A percentile compares a stretch with the other conserved stretches of the same genome.
Conservation (phyloP, 2,888 invertebrate genomes). For the Gerris lacustris region DNA sequence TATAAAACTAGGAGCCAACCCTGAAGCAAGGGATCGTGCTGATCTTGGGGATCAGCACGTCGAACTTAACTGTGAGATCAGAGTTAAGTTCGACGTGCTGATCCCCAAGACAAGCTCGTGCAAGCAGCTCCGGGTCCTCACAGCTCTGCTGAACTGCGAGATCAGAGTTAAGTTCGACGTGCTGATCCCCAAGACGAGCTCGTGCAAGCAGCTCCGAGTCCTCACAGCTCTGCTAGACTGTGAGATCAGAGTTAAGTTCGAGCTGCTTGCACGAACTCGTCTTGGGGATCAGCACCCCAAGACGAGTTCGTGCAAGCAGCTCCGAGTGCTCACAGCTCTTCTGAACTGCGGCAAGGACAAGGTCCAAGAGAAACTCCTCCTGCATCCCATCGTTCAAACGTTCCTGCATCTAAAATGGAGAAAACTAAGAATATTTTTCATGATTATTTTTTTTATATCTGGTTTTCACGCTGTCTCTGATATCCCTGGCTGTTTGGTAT, state of each 20-base stretch:
- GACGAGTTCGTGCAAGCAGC: too few relatives aligned
- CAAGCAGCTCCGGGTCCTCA: too few relatives aligned
- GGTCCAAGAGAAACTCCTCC: constrained; percentile 41
- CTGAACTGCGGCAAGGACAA: constrained; percentile 44
- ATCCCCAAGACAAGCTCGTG: constrained; percentile 28
- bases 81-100: constrained; percentile 42
- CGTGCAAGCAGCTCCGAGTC: constrained; percentile 43
- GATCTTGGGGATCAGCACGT: constrained; percentile 39
- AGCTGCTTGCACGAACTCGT: too few relatives aligned
- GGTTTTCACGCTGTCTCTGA: constrained; percentile 42
- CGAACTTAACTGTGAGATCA: constrained; percentile 34
- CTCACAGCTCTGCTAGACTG: constrained; percentile 44
- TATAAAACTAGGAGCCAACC: too few relatives aligned
- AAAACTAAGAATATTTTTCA: constrained; percentile 44
- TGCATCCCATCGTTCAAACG: constrained; percentile 47
- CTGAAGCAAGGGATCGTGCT: too few relatives aligned
- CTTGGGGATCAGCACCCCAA: too few relatives aligned
- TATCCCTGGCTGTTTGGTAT: constrained; percentile 36
- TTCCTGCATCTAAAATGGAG: constrained; percentile 48
- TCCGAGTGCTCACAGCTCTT: constrained; percentile 45
- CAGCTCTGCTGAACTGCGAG: too few relatives aligned
- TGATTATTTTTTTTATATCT: constrained; percentile 42
- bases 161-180: constrained; percentile 42
- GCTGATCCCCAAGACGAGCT: constrained; percentile 30
- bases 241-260: too few relatives aligned